These are phyloP conservation scores for Phyllostomus discolor DNA, from an alignment of 2,113 vertebrate species.

Conservation along the genomic window DNA sequence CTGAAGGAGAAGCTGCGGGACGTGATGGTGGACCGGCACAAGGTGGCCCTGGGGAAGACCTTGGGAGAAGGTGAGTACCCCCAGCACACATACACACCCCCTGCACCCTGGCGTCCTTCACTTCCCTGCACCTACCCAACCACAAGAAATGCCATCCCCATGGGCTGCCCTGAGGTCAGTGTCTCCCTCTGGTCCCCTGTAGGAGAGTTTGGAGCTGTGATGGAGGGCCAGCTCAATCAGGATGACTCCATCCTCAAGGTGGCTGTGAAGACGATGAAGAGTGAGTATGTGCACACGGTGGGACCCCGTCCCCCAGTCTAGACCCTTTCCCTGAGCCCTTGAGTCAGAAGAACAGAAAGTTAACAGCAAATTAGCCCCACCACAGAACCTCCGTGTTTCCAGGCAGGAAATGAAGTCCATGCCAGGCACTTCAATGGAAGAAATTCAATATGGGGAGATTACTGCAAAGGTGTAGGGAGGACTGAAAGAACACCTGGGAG, in stretches of 20 bases:
- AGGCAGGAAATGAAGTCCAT: neutral
- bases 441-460: neutral
- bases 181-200: neutral
- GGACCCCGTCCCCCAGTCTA: no score
- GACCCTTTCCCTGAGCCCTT: neutral
- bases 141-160: neutral
- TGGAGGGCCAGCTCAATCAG: slow-evolving; percentile 92
- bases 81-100: no score
- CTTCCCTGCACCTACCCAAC: neutral
- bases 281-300: slow-evolving; percentile 78
- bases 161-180: fast-evolving
- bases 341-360: neutral
- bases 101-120: neutral
- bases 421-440: neutral
- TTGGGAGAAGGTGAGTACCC: slow-evolving; percentile 87
- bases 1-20: slow-evolving; percentile 92
- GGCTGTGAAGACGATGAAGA: slow-evolving; percentile 96
- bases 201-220: slow-evolving; percentile 94
- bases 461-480: neutral
- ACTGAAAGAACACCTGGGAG: neutral
- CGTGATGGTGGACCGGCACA: slow-evolving; percentile 93
- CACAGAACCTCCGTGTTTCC: neutral
- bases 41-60: slow-evolving; percentile 91
- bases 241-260: slow-evolving; percentile 90
- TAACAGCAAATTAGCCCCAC: neutral